Base-by-base conservation (phyloP, 1,140 invertebrate species). In the Drosophila truncata region DNA sequence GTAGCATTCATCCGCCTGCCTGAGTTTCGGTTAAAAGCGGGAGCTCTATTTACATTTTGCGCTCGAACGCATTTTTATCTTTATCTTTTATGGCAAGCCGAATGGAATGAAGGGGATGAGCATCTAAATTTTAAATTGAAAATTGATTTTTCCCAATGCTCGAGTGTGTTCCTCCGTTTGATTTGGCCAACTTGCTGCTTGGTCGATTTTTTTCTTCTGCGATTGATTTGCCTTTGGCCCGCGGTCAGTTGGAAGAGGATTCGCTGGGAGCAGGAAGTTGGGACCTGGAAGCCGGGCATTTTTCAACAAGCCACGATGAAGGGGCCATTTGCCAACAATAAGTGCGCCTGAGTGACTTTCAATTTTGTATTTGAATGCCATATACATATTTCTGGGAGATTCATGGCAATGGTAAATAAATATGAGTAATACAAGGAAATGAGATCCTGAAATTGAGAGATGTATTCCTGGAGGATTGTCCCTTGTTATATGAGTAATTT, bases 61-160 rank as follows among this genome's bases (percentile, higher is more conserved):
- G 77, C 84, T 70, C 60, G 66, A 87, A 71, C 84, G 84, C 84
- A 87, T 74, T 87, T 80, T 76, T 82, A 87, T 88, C 72, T 84
- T 77, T 65, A 77, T 75, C 67, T 72, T 64, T 78, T 64, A 50
- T 49, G 46, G 46, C 74, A 63, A 58, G 49, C 18, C 50, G 23
- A 54, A 14, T 41, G 39, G 46, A 37, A 47, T 35, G 37, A 9
- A 23, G 50, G 58, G 61, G 39, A 29, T 42, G 52, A 55, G 47
- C 77, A 87, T 87, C 84, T 87, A 88, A 83, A 88, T 88, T 87
- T 87, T 83, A 87, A 82, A 88, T 87, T 83, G 83, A 87, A 87
- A 87, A 88, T 88, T 87, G 84, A 88, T 87, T 87, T 87, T 88
- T 80, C 61, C 78, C 69, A 81, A 81, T 66, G 69, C 66, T 44